Percentiles rank a stretch among this genome's conserved stretches.
Evolutionary conservation across 2,113 vertebrate genomes (phyloP).

Genomic region (Haemorhous mexicanus): DNA sequence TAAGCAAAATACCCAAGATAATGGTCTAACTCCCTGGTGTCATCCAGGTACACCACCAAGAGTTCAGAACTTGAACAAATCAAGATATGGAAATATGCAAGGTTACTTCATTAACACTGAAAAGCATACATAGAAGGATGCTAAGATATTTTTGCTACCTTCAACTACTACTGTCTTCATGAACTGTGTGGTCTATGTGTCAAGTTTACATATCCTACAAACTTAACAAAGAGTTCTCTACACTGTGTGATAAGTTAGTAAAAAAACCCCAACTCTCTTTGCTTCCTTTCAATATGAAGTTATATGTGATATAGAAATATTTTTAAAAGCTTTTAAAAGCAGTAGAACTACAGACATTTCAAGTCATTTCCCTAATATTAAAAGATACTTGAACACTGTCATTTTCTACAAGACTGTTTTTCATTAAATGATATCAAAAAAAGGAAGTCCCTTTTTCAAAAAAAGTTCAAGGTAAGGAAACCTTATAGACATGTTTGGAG

Average conservation of each 20-base stretch:
- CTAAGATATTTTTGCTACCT: background rate
- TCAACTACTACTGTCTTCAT: background rate
- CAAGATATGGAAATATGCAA: background rate
- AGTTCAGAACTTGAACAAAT: background rate
- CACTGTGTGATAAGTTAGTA: background rate
- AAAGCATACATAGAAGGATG: background rate
- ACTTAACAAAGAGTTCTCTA: background rate
- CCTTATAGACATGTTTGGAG: background rate
- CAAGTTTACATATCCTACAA: background rate
- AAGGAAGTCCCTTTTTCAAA: background rate
- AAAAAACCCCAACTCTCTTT: background rate
- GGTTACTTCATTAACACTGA: background rate
- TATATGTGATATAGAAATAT: background rate
- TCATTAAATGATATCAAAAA: background rate
- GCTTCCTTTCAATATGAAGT: background rate
- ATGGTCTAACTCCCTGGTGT: background rate
- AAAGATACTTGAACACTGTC: conserved; percentile 4
- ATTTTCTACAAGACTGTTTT: conserved; percentile 28
- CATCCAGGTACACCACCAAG: background rate
- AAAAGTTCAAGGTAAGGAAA: background rate
- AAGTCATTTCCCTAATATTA: background rate
- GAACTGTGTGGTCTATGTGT: background rate
- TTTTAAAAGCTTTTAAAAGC: background rate
- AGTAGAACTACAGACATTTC: background rate
- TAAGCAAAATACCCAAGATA: background rate